Conservation (phyloP, 2,797 vertebrate genomes). For the Pseudochaenichthys georgianus region DNA sequence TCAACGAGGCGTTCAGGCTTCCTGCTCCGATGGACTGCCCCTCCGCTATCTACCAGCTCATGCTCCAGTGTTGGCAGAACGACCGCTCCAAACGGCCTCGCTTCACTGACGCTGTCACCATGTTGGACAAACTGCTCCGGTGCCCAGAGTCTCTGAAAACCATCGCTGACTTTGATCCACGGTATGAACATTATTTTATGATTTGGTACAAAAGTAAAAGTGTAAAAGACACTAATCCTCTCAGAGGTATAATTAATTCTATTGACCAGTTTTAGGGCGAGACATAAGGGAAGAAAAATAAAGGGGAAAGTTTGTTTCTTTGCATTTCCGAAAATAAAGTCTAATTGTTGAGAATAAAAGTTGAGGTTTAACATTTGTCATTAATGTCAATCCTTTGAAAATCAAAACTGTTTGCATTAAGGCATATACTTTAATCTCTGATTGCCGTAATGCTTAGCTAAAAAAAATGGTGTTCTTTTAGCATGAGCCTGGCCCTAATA, state of each 20-base stretch:
- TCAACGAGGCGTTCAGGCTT: slow-evolving; percentile 96
- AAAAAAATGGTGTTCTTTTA: too few relatives aligned
- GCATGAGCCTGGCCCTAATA: too few relatives aligned
- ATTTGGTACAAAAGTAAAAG: not conserved
- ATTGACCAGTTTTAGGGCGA: too few relatives aligned
- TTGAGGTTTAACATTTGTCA: too few relatives aligned
- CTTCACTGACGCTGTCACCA: slow-evolving; percentile 93
- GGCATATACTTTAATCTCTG: too few relatives aligned
- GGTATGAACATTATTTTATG: slow-evolving; percentile 76
- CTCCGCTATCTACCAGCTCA: slow-evolving; percentile 95
- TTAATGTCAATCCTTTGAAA: too few relatives aligned
- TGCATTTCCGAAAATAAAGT: too few relatives aligned
- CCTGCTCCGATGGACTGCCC: slow-evolving; percentile 96
- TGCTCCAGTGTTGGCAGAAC: slow-evolving; percentile 97
- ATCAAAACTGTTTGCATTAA: too few relatives aligned
- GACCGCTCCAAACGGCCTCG: slow-evolving; percentile 92
- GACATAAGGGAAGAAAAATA: too few relatives aligned
- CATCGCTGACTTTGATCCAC: slow-evolving; percentile 94
- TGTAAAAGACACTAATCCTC: slow-evolving; percentile 1
- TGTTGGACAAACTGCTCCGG: slow-evolving; percentile 93
- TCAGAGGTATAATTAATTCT: not conserved
- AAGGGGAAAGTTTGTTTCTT: too few relatives aligned
- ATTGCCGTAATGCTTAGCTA: too few relatives aligned
- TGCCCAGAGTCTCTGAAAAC: slow-evolving; percentile 93
- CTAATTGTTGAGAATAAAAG: too few relatives aligned